Conservation (phyloP, 2,888 invertebrate genomes). For the Scaptomyza flava region DNA sequence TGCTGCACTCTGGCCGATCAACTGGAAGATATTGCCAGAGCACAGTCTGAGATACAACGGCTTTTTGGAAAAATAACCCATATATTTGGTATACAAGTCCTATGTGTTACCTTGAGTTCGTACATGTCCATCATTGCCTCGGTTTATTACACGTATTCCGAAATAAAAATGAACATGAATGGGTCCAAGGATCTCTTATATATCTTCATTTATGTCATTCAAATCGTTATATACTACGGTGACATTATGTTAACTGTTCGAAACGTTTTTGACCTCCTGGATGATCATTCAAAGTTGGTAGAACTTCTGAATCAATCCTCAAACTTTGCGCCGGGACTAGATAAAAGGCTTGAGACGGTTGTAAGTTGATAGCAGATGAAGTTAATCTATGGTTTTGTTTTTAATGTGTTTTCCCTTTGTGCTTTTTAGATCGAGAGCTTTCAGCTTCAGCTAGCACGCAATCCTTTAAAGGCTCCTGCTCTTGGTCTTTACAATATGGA, state of each 20-base stretch:
- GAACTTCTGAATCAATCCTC: not conserved
- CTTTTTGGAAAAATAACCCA: not conserved
- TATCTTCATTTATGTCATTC: not conserved
- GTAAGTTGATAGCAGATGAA: not conserved
- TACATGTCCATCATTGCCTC: conserved; percentile 35
- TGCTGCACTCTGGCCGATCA: conserved; percentile 60
- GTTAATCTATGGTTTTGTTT: too few species aligned
- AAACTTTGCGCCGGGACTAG: conserved; percentile 2
- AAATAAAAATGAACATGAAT: not conserved
- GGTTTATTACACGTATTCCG: conserved; percentile 34
- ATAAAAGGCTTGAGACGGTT: conserved; percentile 6
- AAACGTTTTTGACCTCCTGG: not conserved
- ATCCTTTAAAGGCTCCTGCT: conserved; percentile 23
- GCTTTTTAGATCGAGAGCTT: conserved; percentile 49
- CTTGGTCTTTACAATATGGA: conserved; percentile 43
- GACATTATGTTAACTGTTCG: not conserved
- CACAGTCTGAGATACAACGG: conserved; percentile 31
- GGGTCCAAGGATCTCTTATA: not conserved
- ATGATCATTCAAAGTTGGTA: not conserved
- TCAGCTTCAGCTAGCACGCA: conserved; percentile 41
- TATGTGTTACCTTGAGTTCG: conserved; percentile 22
- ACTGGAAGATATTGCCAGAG: conserved; percentile 39
- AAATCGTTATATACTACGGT: not conserved
- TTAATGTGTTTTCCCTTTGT: not conserved
- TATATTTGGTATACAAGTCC: conserved; percentile 29